phyloP scores from a whole-genome alignment of 2,113 vertebrate genomes.

The Saimiri boliviensis region DNA sequence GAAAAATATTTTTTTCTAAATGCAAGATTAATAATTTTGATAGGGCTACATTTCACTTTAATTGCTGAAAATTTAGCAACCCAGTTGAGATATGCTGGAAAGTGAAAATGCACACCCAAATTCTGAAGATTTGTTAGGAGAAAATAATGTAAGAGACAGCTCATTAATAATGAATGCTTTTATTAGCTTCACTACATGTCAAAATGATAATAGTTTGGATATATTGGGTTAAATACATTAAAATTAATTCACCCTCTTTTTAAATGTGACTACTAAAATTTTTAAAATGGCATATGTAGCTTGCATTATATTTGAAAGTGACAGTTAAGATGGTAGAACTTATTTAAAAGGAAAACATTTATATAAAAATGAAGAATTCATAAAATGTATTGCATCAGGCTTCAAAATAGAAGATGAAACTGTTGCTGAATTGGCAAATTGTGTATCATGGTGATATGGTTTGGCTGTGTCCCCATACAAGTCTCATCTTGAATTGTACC shows the following conservation, averaged over 20 bases:
- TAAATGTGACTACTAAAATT: not conserved
- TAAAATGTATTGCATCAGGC: not conserved
- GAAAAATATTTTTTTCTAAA: not conserved
- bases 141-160: not conserved
- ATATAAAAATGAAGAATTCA: not conserved
- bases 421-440: not conserved
- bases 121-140: not conserved
- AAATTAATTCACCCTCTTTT: constrained; percentile 3
- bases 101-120: not conserved
- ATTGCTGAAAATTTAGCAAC: not conserved
- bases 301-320: not conserved
- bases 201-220: not conserved
- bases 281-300: not conserved
- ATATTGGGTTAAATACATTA: not conserved
- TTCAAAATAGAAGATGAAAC: not conserved
- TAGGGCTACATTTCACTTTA: not conserved
- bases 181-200: not conserved
- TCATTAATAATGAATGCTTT: not conserved
- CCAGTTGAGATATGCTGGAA: not conserved
- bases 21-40: not conserved
- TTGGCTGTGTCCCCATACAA: too few relatives aligned
- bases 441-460: not conserved
- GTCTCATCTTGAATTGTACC: too few relatives aligned
- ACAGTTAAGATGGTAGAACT: not conserved
- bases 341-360: not conserved